Evolutionary conservation across 2,888 invertebrate species (phyloP), one percentile per base, ranked within the genome.

Genomic region (Loripinus fragilis): DNA sequence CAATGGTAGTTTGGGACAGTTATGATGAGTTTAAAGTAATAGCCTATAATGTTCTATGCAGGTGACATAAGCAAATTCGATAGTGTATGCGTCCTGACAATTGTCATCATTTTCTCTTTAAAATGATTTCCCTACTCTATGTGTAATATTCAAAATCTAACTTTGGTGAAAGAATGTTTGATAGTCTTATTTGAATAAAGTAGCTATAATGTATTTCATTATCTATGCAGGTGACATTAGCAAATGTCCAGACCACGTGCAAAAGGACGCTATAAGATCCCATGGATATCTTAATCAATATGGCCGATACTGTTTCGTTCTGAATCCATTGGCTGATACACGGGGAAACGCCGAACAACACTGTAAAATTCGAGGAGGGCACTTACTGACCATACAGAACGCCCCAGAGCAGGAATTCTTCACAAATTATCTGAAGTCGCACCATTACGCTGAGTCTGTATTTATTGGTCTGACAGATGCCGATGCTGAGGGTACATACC

Each of bases 381-480:
- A 76, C 23, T 70, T 83, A 3, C 60, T 76, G 17, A 65, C 70
- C 30, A 71, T 83, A 33, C 35, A 74, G 7, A 72, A 78, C 55
- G 70, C 72, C 23, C 23, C 72, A 25, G 81, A 76, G 12, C 80
- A 83, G 35, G 67, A 81, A 33, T 83, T 72, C 69, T 8, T 83
- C 10, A 65, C 67, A 3, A 68, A 67, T 20, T 81, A 78, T 28
- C 35, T 83, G 3, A 52, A 50, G 1, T 52, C 33, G 0, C 78
- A 81, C 41, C 30, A 64, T 33, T 78, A 74, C 30, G 52, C 50
- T 10, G 64, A 80, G 33, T 33, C 68, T 0, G 67, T 81, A 20
- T 83, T 76, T 78, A 74, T 78, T 8, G 83, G 83, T 30, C 65
- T 83, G 17, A 80, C 52, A 15, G 83, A 80, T 35, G 50, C 74